phyloP scores from a whole-genome alignment of 2,113 vertebrate genomes.

The Fulica atra region DNA sequence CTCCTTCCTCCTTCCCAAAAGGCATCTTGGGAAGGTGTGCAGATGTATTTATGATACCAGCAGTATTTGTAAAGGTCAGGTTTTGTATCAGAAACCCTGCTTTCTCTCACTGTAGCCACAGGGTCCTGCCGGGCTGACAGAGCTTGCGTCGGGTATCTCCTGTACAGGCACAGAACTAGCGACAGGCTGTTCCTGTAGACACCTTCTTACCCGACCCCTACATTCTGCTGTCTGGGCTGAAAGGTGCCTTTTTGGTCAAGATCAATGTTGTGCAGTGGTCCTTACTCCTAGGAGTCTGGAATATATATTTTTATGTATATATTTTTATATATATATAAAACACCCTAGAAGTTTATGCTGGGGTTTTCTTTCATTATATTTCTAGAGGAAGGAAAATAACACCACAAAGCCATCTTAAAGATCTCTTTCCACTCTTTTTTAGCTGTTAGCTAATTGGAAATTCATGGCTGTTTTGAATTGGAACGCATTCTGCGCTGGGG shows the following conservation, averaged over 20 bases:
- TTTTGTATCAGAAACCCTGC: background rate
- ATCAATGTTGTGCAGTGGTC: background rate
- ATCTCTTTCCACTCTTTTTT: background rate
- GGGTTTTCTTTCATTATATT: background rate
- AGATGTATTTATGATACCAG: background rate
- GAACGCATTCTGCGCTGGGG: background rate
- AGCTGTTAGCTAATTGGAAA: background rate
- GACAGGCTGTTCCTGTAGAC: background rate
- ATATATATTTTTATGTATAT: no score
- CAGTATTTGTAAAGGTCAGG: background rate
- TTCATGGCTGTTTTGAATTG: background rate
- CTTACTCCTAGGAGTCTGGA: background rate
- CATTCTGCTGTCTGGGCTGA: background rate
- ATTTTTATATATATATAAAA: no score
- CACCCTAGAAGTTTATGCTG: background rate
- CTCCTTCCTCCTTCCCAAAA: background rate
- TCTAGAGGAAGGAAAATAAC: background rate
- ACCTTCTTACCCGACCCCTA: background rate
- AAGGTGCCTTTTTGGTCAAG: background rate
- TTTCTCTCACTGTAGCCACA: background rate
- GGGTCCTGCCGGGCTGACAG: rapidly evolving
- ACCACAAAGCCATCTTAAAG: background rate
- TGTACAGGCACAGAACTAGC: background rate
- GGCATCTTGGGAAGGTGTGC: background rate
- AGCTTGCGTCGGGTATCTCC: background rate